Percentiles rank a stretch among this genome's conserved stretches.
Conservation (phyloP, 2,113 vertebrate species). For the Zosterops pallidus region DNA sequence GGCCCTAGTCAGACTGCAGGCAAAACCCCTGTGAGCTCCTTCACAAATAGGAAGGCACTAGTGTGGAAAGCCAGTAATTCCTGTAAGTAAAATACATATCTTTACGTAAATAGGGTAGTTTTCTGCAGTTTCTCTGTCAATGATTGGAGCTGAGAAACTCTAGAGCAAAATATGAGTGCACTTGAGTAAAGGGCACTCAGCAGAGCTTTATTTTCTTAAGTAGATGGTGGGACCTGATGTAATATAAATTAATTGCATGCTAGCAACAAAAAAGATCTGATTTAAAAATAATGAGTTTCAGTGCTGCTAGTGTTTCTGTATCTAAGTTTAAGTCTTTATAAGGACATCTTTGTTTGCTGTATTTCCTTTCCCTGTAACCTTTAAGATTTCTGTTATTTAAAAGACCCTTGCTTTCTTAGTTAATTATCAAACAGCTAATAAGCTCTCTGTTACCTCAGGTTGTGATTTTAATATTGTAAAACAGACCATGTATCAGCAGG, state of each 20-base stretch:
- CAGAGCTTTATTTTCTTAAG: background rate
- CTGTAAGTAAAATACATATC: background rate
- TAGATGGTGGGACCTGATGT: background rate
- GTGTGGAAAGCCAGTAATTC: background rate
- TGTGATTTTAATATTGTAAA: background rate
- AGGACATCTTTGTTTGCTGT: background rate
- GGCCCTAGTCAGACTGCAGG: background rate
- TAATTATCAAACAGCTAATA: background rate
- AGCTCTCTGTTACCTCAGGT: background rate
- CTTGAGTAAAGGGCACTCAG: background rate
- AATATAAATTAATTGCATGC: background rate
- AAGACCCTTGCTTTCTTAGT: background rate
- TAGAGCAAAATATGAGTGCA: background rate
- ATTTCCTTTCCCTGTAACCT: background rate
- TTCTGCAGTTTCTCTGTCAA: background rate
- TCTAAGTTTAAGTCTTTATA: background rate
- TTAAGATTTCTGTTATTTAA: background rate
- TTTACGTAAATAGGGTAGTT: background rate
- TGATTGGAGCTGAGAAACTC: background rate
- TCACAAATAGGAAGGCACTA: background rate
- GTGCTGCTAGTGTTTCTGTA: background rate
- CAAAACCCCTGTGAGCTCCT: background rate
- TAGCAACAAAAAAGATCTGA: background rate
- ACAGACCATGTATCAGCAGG: background rate
- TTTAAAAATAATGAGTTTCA: background rate